These are phyloP conservation scores for Tanypteryx hageni DNA, from an alignment of 2,888 invertebrate genomes.

Conservation along the genomic window DNA sequence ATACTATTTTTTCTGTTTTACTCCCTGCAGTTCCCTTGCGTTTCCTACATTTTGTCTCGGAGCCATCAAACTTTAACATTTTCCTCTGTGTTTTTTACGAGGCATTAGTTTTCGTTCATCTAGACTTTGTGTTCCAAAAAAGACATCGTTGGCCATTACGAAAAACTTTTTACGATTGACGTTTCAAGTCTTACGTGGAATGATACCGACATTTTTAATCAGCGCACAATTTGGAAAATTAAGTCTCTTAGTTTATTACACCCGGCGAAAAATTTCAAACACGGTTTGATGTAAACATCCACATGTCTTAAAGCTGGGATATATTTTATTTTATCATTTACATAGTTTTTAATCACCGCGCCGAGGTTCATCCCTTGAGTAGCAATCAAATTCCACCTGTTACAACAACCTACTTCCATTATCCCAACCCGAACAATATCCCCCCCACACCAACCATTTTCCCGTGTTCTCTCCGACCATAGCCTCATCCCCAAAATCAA, in stretches of 20 bases:
- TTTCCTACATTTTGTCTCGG: not conserved
- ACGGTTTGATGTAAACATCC: no score
- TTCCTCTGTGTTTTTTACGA: not conserved
- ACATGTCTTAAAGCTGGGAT: not conserved
- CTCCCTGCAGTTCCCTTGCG: not conserved
- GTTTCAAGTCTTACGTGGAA: not conserved
- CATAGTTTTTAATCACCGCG: not conserved
- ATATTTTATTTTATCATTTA: not conserved
- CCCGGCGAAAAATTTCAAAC: no score
- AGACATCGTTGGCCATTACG: not conserved
- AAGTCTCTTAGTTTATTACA: no score
- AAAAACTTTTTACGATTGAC: not conserved
- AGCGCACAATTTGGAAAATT: slow-evolving; percentile 16
- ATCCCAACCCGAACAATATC: not conserved
- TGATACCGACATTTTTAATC: not conserved
- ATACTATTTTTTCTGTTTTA: not conserved
- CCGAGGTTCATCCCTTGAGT: not conserved
- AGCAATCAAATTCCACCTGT: not conserved
- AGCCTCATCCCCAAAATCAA: not conserved
- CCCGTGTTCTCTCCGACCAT: not conserved
- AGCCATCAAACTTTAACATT: not conserved
- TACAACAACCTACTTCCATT: not conserved
- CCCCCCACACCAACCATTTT: not conserved
- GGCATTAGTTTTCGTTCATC: not conserved
- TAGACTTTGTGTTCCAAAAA: not conserved